These are phyloP conservation scores for Oreochromis tanganicae DNA, from an alignment of 2,113 vertebrate species.

Conservation along the genomic window DNA sequence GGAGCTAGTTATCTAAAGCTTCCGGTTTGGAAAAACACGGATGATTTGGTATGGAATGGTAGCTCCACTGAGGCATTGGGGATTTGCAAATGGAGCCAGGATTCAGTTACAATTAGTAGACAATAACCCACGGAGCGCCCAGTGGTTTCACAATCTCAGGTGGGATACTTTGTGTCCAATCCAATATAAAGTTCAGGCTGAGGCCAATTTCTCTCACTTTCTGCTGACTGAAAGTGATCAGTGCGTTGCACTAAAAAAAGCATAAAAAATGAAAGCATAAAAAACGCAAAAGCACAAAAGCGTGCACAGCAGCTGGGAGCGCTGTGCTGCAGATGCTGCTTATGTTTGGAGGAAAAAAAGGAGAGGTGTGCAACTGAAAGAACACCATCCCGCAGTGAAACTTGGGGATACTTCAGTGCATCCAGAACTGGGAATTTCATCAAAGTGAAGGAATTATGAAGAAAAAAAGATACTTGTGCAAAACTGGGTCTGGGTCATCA, in stretches of 20 bases:
- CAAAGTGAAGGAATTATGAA: not conserved
- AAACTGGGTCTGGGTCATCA: not conserved
- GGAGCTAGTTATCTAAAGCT: not conserved
- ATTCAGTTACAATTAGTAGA: not conserved
- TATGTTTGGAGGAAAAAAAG: not conserved
- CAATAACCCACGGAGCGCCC: not conserved
- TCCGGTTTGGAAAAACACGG: not conserved
- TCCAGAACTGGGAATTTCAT: not conserved
- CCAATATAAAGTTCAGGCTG: not conserved
- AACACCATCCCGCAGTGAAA: not conserved
- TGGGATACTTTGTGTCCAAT: not conserved
- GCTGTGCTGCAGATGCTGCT: not conserved
- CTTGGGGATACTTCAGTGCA: not conserved
- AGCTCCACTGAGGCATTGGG: not conserved
- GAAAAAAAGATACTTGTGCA: not conserved
- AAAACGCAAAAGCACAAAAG: not conserved
- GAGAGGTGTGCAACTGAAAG: not conserved
- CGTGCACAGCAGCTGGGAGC: not conserved
- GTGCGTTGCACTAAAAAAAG: not conserved
- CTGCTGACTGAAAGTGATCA: not conserved
- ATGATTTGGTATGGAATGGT: not conserved
- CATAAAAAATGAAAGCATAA: not conserved
- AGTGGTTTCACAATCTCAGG: not conserved
- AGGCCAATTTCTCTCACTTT: not conserved
- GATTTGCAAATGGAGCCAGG: not conserved